Base-by-base conservation (phyloP, 1,140 invertebrate species). In the Pantala flavescens region DNA sequence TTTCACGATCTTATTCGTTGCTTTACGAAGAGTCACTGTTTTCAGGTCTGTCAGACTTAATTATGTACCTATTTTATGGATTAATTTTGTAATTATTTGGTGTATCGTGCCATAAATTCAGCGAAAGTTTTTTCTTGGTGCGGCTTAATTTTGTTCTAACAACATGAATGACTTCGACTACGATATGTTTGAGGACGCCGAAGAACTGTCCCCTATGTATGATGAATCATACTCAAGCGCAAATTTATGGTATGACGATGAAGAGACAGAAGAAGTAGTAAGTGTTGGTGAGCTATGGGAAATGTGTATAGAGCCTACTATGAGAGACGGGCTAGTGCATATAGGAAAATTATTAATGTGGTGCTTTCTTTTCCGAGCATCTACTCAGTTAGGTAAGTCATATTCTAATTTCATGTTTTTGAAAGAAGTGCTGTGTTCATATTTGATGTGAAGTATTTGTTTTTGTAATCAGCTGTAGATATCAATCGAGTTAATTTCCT, bases 251-350 rank as follows among this genome's bases (percentile, higher is more conserved):
- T 73, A 76, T 71, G 77, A 77, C 16, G 76, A 75, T 23, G 74
- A 77, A 36, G 76, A 77, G 9, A n/a, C 77, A 9, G 73, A 70
- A 55, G 43, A 74, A 16, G 77, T 74, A 11, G 72, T 76, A 9
- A 77, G 43, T 14, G 70, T 78, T 21, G 36, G 28, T 12, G 77
- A 80, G 70, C 74, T 81, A n/a, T 77, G 78, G 16, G 76, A 81
- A 73, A 73, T 80, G 28, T 82, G 81, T 75, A 74, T 81, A 11
- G 75, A 78, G 55, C 81, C 81, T 0, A 82, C 79, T 9, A 43
- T 79, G 3, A 74, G 71, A 23, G 80, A 80, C 76, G 81, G 77
- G 21, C 76, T 79, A 7, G 74, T 76, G 70, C 81, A 82, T 74
- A 63, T 82, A 28, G 77, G 76, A 55, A 79, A 78, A 43, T 75